Conservation (phyloP, 2,797 vertebrate genomes). For the Steatocranus sp. region DNA sequence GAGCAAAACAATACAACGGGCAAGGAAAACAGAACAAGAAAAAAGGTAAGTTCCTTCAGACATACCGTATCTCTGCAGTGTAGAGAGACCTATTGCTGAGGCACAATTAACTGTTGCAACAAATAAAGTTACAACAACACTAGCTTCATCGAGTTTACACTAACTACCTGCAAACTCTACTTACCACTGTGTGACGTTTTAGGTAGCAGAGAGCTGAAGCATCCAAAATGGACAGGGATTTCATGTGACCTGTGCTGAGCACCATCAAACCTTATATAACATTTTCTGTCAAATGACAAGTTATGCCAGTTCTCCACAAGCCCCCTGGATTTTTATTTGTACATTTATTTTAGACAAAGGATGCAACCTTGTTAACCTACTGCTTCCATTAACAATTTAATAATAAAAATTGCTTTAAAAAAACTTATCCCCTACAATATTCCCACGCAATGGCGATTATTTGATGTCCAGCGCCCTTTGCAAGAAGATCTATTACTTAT, state of each 20-base stretch:
- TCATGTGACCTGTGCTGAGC: no score
- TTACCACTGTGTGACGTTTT: neutral
- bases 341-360: no score
- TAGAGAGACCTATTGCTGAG: neutral
- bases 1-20: neutral
- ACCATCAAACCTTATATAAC: no score
- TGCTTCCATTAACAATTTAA: no score
- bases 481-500: neutral
- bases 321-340: no score
- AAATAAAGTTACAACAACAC: neutral
- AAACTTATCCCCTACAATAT: neutral
- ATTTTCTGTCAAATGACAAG: neutral
- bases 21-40: neutral
- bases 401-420: no score
- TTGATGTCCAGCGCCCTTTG: neutral
- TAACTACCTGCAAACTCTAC: neutral
- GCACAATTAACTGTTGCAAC: neutral
- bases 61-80: neutral
- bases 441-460: neutral
- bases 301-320: neutral
- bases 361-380: no score
- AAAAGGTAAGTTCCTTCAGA: neutral
- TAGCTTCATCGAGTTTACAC: neutral
- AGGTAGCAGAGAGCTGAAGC: no score
- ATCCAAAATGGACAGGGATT: no score